phyloP scores from a whole-genome alignment of 2,113 vertebrate genomes.

The Anseranas semipalmata region DNA sequence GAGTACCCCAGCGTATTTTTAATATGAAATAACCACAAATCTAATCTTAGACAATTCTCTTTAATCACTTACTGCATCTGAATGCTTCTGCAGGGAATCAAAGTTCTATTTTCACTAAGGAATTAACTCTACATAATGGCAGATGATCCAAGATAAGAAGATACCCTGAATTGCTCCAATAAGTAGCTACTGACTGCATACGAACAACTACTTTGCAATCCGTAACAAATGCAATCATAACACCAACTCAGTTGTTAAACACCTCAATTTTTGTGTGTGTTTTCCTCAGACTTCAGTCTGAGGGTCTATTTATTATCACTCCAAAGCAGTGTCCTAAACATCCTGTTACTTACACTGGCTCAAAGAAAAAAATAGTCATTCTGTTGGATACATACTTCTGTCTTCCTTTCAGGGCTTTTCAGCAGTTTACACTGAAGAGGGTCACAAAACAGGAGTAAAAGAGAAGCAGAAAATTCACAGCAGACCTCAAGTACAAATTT shows the following conservation, averaged over 20 bases:
- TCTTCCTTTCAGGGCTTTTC: not conserved
- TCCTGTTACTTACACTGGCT: not conserved
- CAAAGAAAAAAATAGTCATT: not conserved
- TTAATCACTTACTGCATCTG: not conserved
- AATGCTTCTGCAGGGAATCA: not conserved
- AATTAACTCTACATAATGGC: not conserved
- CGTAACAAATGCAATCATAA: not conserved
- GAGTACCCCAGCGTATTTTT: not conserved
- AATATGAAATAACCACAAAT: not conserved
- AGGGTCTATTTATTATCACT: not conserved
- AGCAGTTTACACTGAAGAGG: not conserved
- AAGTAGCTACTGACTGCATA: not conserved
- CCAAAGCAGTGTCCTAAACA: not conserved
- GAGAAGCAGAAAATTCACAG: not conserved
- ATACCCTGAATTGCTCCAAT: not conserved
- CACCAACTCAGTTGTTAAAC: not conserved
- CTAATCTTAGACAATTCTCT: not conserved
- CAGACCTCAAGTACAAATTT: accelerated
- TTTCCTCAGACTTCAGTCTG: not conserved
- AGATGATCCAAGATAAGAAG: not conserved
- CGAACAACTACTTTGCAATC: not conserved
- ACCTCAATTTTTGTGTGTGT: not conserved
- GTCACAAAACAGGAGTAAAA: accelerated
- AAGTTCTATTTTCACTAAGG: not conserved
- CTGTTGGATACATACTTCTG: not conserved